These are phyloP conservation scores for Tipula lateralis DNA, from an alignment of 2,888 invertebrate genomes.

Conservation along the genomic window DNA sequence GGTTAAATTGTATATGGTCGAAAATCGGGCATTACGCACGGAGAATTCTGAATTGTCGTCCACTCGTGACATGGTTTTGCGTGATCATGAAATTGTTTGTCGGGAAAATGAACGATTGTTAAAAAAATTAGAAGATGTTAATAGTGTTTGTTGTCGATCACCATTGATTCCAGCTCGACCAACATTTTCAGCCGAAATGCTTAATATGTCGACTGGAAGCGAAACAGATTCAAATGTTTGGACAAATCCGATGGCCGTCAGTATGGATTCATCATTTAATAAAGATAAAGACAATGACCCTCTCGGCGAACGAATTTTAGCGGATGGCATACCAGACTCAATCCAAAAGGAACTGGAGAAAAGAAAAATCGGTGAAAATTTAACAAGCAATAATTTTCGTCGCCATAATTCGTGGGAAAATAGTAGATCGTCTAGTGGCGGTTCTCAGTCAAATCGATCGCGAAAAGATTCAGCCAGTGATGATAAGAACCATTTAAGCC, in stretches of 20 bases:
- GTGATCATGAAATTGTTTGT: slow-evolving; percentile 86
- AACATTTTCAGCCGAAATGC: slow-evolving; percentile 59
- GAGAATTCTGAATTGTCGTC: slow-evolving; percentile 83
- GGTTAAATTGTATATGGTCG: slow-evolving; percentile 77
- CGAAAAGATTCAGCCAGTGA: background rate
- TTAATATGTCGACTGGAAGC: slow-evolving; percentile 41
- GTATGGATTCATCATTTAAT: background rate
- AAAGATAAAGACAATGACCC: background rate
- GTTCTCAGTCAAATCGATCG: background rate
- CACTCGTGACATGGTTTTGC: slow-evolving; percentile 70
- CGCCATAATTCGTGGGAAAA: slow-evolving; percentile 33
- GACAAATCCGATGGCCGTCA: slow-evolving; percentile 58
- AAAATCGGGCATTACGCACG: slow-evolving; percentile 69
- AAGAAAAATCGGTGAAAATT: slow-evolving; percentile 53
- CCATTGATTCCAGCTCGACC: slow-evolving; percentile 75
- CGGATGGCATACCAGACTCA: slow-evolving; percentile 55
- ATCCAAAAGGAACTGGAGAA: slow-evolving; percentile 62
- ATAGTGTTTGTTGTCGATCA: slow-evolving; percentile 77
- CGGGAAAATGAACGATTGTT: slow-evolving; percentile 84
- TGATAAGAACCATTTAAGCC: background rate
- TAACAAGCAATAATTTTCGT: slow-evolving; percentile 33
- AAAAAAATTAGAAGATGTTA: slow-evolving; percentile 83
- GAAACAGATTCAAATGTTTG: slow-evolving; percentile 58
- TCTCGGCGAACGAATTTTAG: background rate
- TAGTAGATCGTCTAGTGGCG: slow-evolving; percentile 32